Base-by-base conservation (phyloP, 2,888 invertebrate genomes). In the Tetragonisca angustula region DNA sequence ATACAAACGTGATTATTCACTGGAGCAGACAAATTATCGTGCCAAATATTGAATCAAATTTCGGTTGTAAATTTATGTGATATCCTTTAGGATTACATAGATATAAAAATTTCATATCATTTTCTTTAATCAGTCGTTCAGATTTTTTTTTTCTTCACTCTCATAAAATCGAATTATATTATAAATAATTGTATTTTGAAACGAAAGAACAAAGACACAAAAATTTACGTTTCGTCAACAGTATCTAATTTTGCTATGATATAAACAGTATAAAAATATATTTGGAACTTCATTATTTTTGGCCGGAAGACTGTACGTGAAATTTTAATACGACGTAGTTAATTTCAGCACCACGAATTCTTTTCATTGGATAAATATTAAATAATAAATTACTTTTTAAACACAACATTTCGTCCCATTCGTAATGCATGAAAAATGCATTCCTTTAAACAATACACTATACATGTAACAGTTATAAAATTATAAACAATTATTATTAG, bases 1-100 rank as follows among this genome's bases (percentile, higher is more conserved):
- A 17, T 27, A 61, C 4, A 6, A 56, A 17, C 13, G n/a, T 54
- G 19, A 32, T 56, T 32, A 24, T 36, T 56, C 32, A 15, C n/a
- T 54, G 13, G 24, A 61, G 24, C 13, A 49, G 21, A 50, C 9
- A 24, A 62, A 50, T 73, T 11, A 32, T 62, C 50, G 72, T 73
- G 72, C 72, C 62, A 73, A 73, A 62, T 50, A 19, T 49, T 62
- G 49, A 21, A 50, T 73, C 11, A 36, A 11, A 3, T 4, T 36
- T 65, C 24, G 5, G 36, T 36, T 43, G 43, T 36, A 36, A 36
- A 65, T 65, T 36, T 1, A 36, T n/a, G 65, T 65, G 24, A 36
- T 65, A n/a, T 15, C 36, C n/a, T 65, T 15, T 36, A 36, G 27
- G 21, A 65, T 65, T n/a, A 36, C 13, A 36, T 32, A 36, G 21